Percentiles rank a stretch among this genome's conserved stretches.
These are phyloP conservation scores for Sapayoa aenigma DNA, from an alignment of 2,113 vertebrate genomes.

Conservation along the genomic window DNA sequence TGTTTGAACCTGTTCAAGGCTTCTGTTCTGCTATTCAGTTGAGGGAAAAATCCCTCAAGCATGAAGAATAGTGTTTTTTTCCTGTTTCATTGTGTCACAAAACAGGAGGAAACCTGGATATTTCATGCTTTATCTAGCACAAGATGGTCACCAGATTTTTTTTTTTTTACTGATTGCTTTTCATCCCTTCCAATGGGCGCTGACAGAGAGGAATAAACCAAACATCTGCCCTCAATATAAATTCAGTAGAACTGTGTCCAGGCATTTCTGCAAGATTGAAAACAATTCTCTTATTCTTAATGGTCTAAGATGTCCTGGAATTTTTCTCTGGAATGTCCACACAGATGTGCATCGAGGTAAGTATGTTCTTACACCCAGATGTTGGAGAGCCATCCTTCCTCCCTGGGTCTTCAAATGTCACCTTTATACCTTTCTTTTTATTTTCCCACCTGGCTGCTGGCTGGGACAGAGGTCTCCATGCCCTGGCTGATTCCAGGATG, in stretches of 20 bases:
- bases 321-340: neutral
- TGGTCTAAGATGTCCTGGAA: neutral
- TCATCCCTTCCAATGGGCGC: neutral
- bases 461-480: neutral
- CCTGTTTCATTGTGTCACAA: neutral
- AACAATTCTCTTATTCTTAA: neutral
- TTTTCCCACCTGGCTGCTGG: neutral
- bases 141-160: neutral
- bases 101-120: neutral
- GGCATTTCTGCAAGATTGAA: neutral
- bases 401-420: neutral
- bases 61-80: neutral
- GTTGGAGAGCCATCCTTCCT: neutral
- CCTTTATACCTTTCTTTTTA: neutral
- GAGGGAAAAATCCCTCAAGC: neutral
- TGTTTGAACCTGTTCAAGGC: neutral
- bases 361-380: neutral
- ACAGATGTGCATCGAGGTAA: neutral
- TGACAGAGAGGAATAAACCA: neutral
- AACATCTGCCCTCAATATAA: neutral
- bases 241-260: neutral
- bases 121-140: neutral
- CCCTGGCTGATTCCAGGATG: neutral
- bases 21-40: neutral
- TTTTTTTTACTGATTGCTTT: neutral